These are phyloP conservation scores for Acleris cristana DNA, from an alignment of 2,888 invertebrate species.

Conservation along the genomic window DNA sequence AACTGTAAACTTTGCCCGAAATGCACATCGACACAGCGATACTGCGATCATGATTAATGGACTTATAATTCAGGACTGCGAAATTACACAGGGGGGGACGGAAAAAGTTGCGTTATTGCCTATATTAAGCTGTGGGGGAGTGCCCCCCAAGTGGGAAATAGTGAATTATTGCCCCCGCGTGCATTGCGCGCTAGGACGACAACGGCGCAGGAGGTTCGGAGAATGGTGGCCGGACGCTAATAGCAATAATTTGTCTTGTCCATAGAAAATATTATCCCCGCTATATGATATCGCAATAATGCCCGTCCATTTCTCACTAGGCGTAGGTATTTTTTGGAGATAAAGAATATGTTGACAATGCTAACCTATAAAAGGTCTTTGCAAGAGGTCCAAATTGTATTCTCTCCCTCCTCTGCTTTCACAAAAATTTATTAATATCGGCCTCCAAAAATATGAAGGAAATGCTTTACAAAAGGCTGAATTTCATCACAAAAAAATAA, in stretches of 20 bases:
- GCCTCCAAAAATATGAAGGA: background rate
- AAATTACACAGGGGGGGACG: slow-evolving; percentile 56
- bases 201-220: slow-evolving; percentile 27
- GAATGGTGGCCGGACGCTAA: slow-evolving; percentile 32
- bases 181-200: slow-evolving; percentile 40
- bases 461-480: too few relatives aligned
- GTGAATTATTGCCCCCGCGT: slow-evolving; percentile 62
- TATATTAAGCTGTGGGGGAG: slow-evolving; percentile 63
- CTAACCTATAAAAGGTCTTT: background rate
- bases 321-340: slow-evolving; percentile 29
- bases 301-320: slow-evolving; percentile 31
- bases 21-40: slow-evolving; percentile 51
- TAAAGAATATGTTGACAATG: slow-evolving; percentile 1
- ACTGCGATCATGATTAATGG: slow-evolving; percentile 66
- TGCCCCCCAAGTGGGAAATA: slow-evolving; percentile 51
- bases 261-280: slow-evolving; percentile 36
- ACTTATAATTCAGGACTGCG: slow-evolving; percentile 67
- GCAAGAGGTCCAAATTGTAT: background rate
- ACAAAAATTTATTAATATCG: background rate
- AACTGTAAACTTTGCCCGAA: slow-evolving; percentile 50
- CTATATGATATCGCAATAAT: slow-evolving; percentile 38
- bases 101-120: slow-evolving; percentile 70
- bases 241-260: slow-evolving; percentile 37
- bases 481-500: too few relatives aligned
- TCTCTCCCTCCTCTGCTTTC: background rate